Conservation (phyloP, 2,113 vertebrate genomes). For the Heterotilapia buettikoferi region DNA sequence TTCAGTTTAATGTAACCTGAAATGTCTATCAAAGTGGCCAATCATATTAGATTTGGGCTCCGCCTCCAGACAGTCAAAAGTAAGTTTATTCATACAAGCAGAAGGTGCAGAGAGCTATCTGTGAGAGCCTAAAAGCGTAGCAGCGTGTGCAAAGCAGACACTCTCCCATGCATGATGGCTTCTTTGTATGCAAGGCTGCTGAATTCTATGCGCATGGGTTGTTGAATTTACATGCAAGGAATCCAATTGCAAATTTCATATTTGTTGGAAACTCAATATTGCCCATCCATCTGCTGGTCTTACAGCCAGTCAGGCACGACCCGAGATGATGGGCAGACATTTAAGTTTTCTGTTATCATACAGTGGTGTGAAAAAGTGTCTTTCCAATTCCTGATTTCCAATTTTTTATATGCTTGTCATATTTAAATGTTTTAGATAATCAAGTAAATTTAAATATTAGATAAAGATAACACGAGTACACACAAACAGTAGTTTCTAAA, state of each 20-base stretch:
- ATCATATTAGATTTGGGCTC: neutral
- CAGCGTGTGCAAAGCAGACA: neutral
- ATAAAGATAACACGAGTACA: neutral
- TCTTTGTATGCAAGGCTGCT: neutral
- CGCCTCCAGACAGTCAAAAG: neutral
- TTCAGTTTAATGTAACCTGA: neutral
- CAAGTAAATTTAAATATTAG: neutral
- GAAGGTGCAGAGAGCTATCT: neutral
- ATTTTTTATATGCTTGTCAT: neutral
- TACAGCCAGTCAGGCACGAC: neutral
- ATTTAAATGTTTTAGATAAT: neutral
- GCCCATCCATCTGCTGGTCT: neutral
- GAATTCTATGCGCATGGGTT: neutral
- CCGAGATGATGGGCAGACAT: neutral
- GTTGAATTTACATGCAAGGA: neutral
- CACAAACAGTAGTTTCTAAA: neutral
- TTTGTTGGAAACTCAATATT: neutral
- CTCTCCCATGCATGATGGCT: neutral
- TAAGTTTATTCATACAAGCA: neutral
- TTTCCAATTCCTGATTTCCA: neutral
- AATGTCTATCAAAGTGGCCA: neutral
- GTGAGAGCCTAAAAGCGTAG: neutral
- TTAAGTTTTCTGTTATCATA: constrained; percentile 21
- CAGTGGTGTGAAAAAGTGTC: neutral
- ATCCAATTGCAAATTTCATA: neutral